Percentiles rank a stretch among this genome's conserved stretches.
phyloP scores from a whole-genome alignment of 2,888 invertebrate species.

The Pterostichus madidus region DNA sequence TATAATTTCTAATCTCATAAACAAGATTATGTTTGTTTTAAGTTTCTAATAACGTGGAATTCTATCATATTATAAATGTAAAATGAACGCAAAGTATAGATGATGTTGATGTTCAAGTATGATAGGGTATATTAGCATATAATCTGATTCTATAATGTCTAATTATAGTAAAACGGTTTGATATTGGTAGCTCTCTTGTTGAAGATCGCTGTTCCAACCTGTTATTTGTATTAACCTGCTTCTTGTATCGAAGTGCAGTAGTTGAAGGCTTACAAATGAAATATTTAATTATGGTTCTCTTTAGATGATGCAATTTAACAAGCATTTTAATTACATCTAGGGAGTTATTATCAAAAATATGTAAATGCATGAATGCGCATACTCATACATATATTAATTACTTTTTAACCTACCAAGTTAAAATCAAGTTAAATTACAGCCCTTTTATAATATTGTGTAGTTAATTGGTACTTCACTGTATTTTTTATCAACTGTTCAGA shows the following conservation, averaged over 20 bases:
- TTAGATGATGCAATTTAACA: constrained; percentile 46
- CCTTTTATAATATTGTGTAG: too few species aligned
- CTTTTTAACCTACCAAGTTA: constrained; percentile 25
- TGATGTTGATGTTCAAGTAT: constrained; percentile 31
- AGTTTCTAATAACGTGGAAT: constrained; percentile 62
- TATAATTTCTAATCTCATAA: constrained; percentile 55
- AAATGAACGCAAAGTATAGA: constrained; percentile 58
- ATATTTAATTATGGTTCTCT: constrained; percentile 61
- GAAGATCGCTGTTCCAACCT: constrained; percentile 45
- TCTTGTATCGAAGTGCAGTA: constrained; percentile 28
- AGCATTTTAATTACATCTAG: constrained; percentile 37
- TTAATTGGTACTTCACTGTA: too few species aligned
- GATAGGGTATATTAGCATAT: constrained; percentile 63
- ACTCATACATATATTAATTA: constrained; percentile 47
- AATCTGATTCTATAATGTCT: constrained; percentile 65
- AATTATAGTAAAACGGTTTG: constrained; percentile 55
- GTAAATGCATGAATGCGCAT: constrained; percentile 40
- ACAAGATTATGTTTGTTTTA: constrained; percentile 59
- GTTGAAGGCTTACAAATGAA: constrained; percentile 49
- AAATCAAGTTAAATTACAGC: too few species aligned
- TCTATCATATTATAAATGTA: constrained; percentile 57
- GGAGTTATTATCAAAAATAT: constrained; percentile 53
- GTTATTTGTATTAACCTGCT: constrained; percentile 54
- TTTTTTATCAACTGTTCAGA: too few species aligned
- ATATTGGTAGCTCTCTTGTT: constrained; percentile 50